phyloP scores from a whole-genome alignment of 2,797 vertebrate species.

The Falco biarmicus region DNA sequence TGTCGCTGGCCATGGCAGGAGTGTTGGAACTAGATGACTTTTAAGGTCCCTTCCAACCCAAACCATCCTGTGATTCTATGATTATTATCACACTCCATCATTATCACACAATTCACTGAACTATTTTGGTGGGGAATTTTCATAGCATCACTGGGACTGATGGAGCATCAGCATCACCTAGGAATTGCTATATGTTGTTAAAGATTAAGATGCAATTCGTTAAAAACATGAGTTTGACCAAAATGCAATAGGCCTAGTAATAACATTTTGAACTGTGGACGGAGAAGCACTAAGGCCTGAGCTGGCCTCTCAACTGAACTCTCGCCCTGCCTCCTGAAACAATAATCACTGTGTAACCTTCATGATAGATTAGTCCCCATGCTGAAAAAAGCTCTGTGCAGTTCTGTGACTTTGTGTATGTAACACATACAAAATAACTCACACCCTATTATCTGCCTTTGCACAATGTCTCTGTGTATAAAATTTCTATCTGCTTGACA shows the following conservation, averaged over 20 bases:
- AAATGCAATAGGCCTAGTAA: neutral
- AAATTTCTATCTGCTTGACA: neutral
- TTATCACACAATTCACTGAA: neutral
- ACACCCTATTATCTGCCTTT: neutral
- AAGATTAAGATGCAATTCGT: neutral
- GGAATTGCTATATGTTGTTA: neutral
- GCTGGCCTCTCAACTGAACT: neutral
- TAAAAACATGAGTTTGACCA: neutral
- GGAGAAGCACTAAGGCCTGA: neutral
- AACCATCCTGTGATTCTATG: too few relatives aligned
- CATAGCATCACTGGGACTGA: neutral
- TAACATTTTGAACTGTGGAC: neutral
- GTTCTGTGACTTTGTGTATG: neutral
- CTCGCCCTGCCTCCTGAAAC: neutral
- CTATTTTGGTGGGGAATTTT: neutral
- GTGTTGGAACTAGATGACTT: too few relatives aligned
- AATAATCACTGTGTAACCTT: neutral
- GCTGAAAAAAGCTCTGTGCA: neutral
- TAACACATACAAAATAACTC: neutral
- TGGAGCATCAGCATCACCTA: neutral
- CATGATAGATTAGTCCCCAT: neutral
- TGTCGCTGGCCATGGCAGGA: too few relatives aligned
- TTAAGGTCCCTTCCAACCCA: too few relatives aligned
- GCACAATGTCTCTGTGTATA: neutral
- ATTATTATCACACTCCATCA: fast-evolving